Conservation (phyloP, 2,888 invertebrate species). For the Ditylenchus weischeri region DNA sequence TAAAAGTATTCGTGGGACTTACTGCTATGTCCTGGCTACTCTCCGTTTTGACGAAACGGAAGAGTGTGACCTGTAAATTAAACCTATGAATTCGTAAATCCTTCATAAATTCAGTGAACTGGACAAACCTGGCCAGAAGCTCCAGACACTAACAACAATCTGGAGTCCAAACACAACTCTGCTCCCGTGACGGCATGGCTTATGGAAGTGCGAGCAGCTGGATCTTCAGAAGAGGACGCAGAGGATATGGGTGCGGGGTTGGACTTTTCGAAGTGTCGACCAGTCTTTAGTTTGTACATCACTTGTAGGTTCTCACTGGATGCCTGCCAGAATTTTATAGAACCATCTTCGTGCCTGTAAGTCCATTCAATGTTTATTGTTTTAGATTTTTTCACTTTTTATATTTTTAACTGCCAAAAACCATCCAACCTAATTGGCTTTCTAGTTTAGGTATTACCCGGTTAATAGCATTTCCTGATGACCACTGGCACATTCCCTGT, state of each 20-base stretch:
- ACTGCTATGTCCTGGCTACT: constrained; percentile 71
- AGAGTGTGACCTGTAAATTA: constrained; percentile 71
- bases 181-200: constrained; percentile 49
- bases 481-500: constrained; percentile 90
- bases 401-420: too few species aligned
- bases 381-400: too few species aligned
- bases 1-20: constrained; percentile 33
- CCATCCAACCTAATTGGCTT: too few species aligned
- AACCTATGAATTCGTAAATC: too few species aligned
- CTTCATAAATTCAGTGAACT: too few species aligned
- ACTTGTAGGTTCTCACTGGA: constrained; percentile 70
- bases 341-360: constrained; percentile 74
- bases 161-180: constrained; percentile 81
- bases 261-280: constrained; percentile 75
- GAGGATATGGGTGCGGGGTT: background rate
- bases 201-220: constrained; percentile 15
- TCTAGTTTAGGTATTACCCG: constrained; percentile 68
- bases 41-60: constrained; percentile 90
- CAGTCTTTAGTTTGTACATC: constrained; percentile 91
- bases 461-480: constrained; percentile 97
- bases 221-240: constrained; percentile 1
- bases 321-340: constrained; percentile 98
- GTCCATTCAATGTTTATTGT: too few species aligned
- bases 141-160: constrained; percentile 82
- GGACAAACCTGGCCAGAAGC: constrained; percentile 73